Evolutionary conservation across 2,888 invertebrate species (phyloP).

Genomic region (Allygus modestus): DNA sequence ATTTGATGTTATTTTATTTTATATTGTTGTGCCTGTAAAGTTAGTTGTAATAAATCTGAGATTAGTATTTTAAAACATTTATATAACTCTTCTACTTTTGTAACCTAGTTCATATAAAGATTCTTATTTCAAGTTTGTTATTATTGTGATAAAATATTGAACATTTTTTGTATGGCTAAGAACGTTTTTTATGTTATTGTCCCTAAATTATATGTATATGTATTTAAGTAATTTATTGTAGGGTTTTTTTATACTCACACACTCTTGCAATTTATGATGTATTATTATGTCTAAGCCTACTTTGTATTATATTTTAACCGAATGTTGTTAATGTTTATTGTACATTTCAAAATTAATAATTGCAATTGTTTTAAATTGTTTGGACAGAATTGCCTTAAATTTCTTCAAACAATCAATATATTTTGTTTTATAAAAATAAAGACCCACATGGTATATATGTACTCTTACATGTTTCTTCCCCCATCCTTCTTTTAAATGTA

Average conservation of each 20-base stretch:
- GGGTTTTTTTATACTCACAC: background rate
- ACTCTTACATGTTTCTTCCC: no score
- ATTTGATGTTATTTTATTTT: background rate
- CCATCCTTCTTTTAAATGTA: no score
- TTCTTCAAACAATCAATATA: background rate
- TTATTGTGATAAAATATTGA: constrained; percentile 26
- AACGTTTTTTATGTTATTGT: background rate
- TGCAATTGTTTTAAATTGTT: background rate
- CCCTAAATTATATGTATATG: constrained; percentile 19
- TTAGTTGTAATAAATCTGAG: constrained; percentile 23
- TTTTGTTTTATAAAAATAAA: constrained; percentile 9
- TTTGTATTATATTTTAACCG: constrained; percentile 13
- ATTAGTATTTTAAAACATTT: constrained; percentile 17
- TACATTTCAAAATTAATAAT: background rate
- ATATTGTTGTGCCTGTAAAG: constrained; percentile 15
- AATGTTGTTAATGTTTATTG: background rate
- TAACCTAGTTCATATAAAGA: background rate
- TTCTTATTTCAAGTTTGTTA: background rate
- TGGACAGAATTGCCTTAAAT: background rate
- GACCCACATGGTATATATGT: no score
- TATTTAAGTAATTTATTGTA: constrained; percentile 6
- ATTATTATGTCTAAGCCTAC: background rate
- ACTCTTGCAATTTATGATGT: background rate
- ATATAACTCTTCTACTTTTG: background rate
- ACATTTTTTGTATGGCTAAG: background rate